Percentiles rank a stretch among this genome's conserved stretches.
Evolutionary conservation across 2,113 vertebrate genomes (phyloP).

Genomic region (Herpailurus yagouaroundi): DNA sequence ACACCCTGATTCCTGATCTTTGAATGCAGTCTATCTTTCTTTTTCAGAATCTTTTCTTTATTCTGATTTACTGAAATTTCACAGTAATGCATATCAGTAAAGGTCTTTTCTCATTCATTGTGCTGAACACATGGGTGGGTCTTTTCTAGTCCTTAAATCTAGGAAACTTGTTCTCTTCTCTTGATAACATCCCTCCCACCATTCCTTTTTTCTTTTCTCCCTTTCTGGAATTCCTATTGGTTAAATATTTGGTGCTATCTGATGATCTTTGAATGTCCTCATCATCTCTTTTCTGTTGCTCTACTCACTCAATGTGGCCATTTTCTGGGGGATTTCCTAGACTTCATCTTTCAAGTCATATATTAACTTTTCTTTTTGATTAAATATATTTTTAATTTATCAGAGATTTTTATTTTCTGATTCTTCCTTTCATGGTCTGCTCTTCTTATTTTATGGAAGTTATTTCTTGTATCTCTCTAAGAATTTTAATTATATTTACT

Average conservation of each 20-base stretch:
- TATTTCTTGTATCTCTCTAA: neutral
- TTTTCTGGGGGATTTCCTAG: neutral
- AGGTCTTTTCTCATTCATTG: neutral
- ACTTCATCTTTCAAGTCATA: neutral
- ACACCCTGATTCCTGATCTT: neutral
- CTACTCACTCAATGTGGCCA: neutral
- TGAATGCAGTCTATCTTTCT: neutral
- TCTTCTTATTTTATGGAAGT: neutral
- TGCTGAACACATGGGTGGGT: neutral
- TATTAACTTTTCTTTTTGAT: slow-evolving; percentile 18
- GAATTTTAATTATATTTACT: neutral
- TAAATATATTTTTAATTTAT: neutral
- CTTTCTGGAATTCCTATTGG: neutral
- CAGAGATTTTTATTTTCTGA: neutral
- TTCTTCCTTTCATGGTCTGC: neutral
- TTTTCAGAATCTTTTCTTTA: neutral
- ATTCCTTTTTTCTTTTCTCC: neutral
- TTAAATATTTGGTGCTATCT: neutral
- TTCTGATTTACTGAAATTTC: neutral
- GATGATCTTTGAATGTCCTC: neutral
- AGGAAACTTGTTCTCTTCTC: neutral
- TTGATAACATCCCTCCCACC: neutral
- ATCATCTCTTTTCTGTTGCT: neutral
- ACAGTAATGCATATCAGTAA: neutral
- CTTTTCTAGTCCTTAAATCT: neutral